Conservation (phyloP, 2,797 vertebrate species). For the Thunnus albacares region DNA sequence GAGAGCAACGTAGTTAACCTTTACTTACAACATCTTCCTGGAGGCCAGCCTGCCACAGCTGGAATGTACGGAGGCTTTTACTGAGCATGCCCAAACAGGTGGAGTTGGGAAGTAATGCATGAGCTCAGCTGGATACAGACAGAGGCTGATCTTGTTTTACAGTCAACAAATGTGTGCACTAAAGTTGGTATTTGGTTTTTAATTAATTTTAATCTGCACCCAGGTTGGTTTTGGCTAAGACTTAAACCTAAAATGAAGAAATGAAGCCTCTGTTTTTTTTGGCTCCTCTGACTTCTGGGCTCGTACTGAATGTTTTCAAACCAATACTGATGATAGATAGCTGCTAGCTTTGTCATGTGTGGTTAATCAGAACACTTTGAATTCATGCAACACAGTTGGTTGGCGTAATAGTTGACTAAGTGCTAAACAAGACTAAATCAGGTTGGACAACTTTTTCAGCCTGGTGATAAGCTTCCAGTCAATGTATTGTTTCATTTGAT, state of each 20-base stretch:
- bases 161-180: not conserved
- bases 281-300: not conserved
- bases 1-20: slow-evolving; percentile 1
- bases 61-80: slow-evolving; percentile 63
- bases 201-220: not conserved
- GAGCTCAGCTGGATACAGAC: slow-evolving; percentile 10
- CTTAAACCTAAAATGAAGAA: not conserved
- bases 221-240: not conserved
- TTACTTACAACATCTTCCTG: slow-evolving; percentile 26
- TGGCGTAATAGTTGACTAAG: not conserved
- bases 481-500: not conserved
- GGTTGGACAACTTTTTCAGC: slow-evolving; percentile 52
- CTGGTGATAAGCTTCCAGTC: not conserved
- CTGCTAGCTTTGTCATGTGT: not conserved
- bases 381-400: not conserved
- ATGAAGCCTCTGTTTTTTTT: not conserved
- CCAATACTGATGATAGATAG: not conserved
- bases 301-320: slow-evolving; percentile 22
- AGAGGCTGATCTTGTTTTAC: slow-evolving; percentile 16
- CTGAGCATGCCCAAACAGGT: slow-evolving; percentile 68
- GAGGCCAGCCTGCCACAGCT: slow-evolving; percentile 44
- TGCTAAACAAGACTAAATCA: slow-evolving; percentile 31
- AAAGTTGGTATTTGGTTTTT: not conserved
- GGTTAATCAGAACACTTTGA: not conserved
- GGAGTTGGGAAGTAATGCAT: slow-evolving; percentile 15